phyloP scores from a whole-genome alignment of 2,888 invertebrate genomes.

The Tridacna crocea region DNA sequence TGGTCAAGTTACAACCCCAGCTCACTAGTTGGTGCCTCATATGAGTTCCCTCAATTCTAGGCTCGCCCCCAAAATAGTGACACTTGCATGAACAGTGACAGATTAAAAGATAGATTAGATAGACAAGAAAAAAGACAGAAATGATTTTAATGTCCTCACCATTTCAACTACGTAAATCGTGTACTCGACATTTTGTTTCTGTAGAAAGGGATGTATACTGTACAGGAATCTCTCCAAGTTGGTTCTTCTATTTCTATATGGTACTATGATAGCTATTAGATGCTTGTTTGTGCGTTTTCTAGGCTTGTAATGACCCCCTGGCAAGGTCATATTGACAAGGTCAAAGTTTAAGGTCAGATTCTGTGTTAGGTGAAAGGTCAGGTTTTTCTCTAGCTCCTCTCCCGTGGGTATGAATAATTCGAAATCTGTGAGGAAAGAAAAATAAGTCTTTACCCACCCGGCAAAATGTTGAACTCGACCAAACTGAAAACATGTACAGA shows the following conservation, averaged over 20 bases:
- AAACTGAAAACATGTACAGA: too few species aligned
- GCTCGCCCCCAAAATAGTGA: too few species aligned
- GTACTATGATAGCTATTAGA: slow-evolving; percentile 7
- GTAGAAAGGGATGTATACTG: slow-evolving; percentile 8
- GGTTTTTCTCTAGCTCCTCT: slow-evolving; percentile 2
- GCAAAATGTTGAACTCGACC: too few species aligned
- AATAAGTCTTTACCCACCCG: too few species aligned
- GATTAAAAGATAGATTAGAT: too few species aligned
- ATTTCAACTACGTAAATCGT: slow-evolving; percentile 9
- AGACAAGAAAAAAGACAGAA: too few species aligned
- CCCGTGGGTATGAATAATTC: slow-evolving; percentile 6
- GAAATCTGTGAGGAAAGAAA: neutral
- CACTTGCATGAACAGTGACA: too few species aligned
- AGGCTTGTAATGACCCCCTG: slow-evolving; percentile 12
- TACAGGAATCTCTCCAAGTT: slow-evolving; percentile 1
- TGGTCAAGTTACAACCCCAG: too few species aligned
- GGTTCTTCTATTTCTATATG: neutral
- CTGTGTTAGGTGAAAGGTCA: neutral
- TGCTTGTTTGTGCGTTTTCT: neutral
- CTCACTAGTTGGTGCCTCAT: too few species aligned
- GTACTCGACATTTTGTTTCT: slow-evolving; percentile 11
- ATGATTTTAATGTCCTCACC: neutral
- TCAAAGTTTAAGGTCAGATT: neutral
- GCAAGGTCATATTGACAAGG: neutral
- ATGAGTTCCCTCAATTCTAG: too few species aligned